These are phyloP conservation scores for Enteromius unitaeniatus DNA, from an alignment of 2,797 vertebrate genomes.

Conservation along the genomic window DNA sequence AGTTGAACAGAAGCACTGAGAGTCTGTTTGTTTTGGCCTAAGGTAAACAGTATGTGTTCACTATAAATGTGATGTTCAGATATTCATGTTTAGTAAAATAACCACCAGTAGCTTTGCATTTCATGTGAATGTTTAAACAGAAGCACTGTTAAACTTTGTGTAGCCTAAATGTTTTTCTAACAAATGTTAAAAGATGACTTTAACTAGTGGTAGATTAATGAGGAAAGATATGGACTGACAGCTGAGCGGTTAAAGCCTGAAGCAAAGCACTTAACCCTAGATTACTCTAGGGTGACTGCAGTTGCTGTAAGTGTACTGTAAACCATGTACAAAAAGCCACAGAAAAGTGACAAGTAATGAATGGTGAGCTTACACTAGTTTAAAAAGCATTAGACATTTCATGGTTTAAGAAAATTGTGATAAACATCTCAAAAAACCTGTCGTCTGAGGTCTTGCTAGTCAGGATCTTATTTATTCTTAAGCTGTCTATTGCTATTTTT, in stretches of 20 bases:
- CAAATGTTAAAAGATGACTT: not conserved
- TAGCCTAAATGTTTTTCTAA: not conserved
- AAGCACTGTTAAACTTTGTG: not conserved
- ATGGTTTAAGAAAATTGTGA: not conserved
- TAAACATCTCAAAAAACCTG: too few species aligned
- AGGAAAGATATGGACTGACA: not conserved
- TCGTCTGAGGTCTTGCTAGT: not conserved
- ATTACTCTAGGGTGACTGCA: slow-evolving; percentile 15
- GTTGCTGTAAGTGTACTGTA: not conserved
- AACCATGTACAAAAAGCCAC: not conserved
- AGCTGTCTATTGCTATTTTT: not conserved
- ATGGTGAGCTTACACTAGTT: too few species aligned
- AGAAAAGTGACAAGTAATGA: not conserved
- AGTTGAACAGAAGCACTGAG: not conserved
- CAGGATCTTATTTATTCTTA: not conserved
- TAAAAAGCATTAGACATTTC: not conserved
- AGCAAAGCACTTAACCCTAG: slow-evolving; percentile 31
- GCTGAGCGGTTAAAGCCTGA: slow-evolving; percentile 16
- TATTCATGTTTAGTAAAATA: not conserved
- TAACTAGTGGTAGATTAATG: not conserved
- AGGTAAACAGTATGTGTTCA: not conserved
- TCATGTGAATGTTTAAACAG: not conserved
- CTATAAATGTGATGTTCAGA: not conserved
- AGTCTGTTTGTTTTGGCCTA: not conserved
- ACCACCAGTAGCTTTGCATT: not conserved